These are phyloP conservation scores for Dryobota labecula DNA, from an alignment of 2,888 invertebrate species.

Conservation along the genomic window DNA sequence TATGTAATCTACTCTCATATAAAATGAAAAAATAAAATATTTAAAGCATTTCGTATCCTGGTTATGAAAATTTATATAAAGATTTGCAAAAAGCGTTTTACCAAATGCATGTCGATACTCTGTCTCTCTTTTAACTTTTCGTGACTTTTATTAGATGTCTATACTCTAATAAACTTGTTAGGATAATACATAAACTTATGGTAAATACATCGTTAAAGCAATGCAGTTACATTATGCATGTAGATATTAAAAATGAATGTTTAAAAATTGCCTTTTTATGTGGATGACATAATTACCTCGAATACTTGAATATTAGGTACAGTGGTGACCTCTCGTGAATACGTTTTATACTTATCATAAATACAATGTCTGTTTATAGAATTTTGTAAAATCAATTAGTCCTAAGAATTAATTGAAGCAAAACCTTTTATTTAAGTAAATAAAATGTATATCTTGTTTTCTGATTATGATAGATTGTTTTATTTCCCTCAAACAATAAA, in stretches of 20 bases:
- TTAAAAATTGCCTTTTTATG: neutral
- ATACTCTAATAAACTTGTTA: slow-evolving; percentile 9
- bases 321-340: neutral
- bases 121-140: neutral
- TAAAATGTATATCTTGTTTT: slow-evolving; percentile 51
- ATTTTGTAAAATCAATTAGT: neutral
- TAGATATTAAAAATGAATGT: slow-evolving; percentile 3
- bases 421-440: slow-evolving; percentile 29
- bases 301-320: neutral
- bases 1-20: slow-evolving; percentile 10
- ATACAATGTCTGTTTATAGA: neutral
- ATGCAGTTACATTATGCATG: neutral
- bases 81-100: slow-evolving; percentile 5
- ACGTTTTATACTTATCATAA: slow-evolving; percentile 1
- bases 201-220: neutral
- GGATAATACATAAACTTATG: neutral
- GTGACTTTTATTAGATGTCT: slow-evolving; percentile 14
- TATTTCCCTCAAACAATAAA: slow-evolving; percentile 26
- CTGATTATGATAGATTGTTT: slow-evolving; percentile 15
- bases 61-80: neutral
- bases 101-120: neutral
- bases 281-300: slow-evolving; percentile 13
- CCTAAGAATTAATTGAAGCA: slow-evolving; percentile 7
- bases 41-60: neutral
- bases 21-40: too few species aligned